Evolutionary conservation across 2,113 vertebrate species (phyloP).

Genomic region (Corythornis cristatus): DNA sequence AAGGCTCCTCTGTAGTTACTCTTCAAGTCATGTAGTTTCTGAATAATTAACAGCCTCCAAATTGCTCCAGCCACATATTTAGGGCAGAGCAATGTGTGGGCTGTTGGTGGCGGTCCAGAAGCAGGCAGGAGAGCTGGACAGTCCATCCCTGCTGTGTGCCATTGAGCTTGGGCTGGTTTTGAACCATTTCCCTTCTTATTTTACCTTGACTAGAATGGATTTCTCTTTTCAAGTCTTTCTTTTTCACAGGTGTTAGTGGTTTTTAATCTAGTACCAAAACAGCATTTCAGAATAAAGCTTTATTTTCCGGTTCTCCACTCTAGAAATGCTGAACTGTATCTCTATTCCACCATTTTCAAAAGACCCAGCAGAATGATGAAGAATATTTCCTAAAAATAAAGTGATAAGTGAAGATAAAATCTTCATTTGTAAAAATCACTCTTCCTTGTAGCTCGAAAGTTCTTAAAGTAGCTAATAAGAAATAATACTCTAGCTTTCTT

Average conservation of each 20-base stretch:
- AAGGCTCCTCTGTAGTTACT: conserved; percentile 35
- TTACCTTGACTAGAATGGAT: not conserved
- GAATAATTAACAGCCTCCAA: conserved; percentile 7
- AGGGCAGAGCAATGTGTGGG: not conserved
- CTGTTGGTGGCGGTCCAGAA: not conserved
- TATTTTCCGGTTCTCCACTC: not conserved
- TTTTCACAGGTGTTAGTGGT: not conserved
- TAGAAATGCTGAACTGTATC: not conserved
- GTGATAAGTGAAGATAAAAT: not conserved
- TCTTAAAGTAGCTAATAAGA: not conserved
- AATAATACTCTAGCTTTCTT: not conserved
- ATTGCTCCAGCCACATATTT: not conserved
- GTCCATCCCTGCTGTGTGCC: not conserved
- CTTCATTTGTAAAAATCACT: not conserved
- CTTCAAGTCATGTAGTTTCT: not conserved
- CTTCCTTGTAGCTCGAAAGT: not conserved
- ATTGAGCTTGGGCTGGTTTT: not conserved
- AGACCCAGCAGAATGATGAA: not conserved
- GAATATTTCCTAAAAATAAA: not conserved
- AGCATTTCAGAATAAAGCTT: not conserved
- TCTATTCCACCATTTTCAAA: not conserved
- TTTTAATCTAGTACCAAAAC: not conserved
- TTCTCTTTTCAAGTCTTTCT: not conserved
- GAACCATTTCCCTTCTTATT: not conserved
- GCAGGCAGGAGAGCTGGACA: not conserved